These are phyloP conservation scores for Mythimna vitellina DNA, from an alignment of 2,888 invertebrate species.

Conservation along the genomic window DNA sequence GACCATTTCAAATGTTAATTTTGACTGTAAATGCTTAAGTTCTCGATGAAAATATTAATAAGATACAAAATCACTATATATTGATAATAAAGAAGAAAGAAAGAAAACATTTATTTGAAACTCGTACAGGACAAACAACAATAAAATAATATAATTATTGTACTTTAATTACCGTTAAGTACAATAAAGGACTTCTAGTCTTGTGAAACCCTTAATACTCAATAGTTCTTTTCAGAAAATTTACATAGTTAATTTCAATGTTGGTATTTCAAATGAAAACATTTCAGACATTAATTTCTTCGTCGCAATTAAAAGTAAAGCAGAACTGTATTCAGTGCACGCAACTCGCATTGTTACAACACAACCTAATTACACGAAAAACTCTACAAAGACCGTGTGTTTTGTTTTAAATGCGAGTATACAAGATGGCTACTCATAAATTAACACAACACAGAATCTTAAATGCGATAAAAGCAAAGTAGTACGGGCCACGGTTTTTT, in stretches of 20 bases:
- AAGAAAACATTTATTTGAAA: too few relatives aligned
- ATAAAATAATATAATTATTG: too few relatives aligned
- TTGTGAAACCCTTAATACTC: background rate
- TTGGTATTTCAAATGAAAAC: conserved; percentile 1
- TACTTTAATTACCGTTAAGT: too few relatives aligned
- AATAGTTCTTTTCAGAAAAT: background rate
- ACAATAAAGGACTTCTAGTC: too few relatives aligned
- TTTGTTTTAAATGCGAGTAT: conserved; percentile 21
- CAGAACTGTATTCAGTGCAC: conserved; percentile 26
- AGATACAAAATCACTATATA: too few relatives aligned
- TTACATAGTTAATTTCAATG: background rate
- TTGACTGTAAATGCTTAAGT: too few relatives aligned
- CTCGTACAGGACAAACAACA: too few relatives aligned
- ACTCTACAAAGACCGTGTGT: conserved; percentile 23
- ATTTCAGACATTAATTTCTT: conserved; percentile 1
- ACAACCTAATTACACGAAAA: conserved; percentile 36
- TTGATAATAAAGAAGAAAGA: too few relatives aligned
- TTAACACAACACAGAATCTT: conserved; percentile 29
- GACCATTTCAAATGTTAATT: too few relatives aligned
- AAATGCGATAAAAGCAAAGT: background rate
- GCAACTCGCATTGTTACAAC: conserved; percentile 12
- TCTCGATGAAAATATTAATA: too few relatives aligned
- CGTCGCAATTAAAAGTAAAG: background rate
- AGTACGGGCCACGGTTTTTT: background rate
- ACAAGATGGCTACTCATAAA: conserved; percentile 43